Evolutionary conservation across 2,888 invertebrate species (phyloP).

Genomic region (Pseudococcus viburni): DNA sequence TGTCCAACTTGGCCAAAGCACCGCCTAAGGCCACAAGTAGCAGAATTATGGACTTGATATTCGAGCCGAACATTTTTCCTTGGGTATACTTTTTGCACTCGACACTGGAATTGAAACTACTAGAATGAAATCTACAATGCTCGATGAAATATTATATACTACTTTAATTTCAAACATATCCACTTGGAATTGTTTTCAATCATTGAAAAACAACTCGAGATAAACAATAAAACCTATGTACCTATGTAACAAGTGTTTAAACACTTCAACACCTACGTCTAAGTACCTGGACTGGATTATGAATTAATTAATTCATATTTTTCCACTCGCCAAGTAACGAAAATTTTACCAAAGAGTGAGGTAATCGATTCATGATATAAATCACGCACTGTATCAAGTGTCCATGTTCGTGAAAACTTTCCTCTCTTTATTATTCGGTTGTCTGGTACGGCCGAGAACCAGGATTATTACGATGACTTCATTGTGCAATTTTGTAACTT

Average conservation of each 20-base stretch:
- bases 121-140: background rate
- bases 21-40: background rate
- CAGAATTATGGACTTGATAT: background rate
- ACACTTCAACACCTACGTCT: background rate
- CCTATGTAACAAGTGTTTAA: background rate
- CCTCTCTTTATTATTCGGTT: no score
- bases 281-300: background rate
- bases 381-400: background rate
- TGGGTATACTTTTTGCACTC: background rate
- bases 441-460: no score
- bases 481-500: background rate
- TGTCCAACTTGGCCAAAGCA: background rate
- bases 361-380: background rate
- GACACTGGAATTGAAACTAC: background rate
- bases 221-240: background rate
- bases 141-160: background rate
- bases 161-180: background rate
- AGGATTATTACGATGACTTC: background rate
- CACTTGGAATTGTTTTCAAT: background rate
- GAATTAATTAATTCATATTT: background rate
- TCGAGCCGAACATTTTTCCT: background rate
- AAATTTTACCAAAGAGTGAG: background rate
- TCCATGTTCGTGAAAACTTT: background rate
- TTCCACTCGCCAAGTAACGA: background rate
- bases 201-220: background rate